Percentiles rank a stretch among this genome's conserved stretches.
Evolutionary conservation across 2,888 invertebrate species (phyloP).

Genomic region (Callosobruchus maculatus): DNA sequence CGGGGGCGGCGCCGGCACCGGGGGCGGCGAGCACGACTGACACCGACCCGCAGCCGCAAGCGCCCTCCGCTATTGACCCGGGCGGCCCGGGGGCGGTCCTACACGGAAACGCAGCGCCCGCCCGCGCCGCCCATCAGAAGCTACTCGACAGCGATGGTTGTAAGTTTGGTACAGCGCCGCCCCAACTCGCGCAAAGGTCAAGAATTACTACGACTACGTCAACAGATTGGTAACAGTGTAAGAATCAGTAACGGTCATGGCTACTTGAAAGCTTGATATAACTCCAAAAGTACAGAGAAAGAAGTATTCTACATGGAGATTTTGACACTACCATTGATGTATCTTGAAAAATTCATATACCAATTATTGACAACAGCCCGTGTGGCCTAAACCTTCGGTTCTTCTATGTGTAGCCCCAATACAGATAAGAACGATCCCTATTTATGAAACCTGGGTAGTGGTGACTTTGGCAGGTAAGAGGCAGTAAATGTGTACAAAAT

Average conservation of each 20-base stretch:
- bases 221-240: not conserved
- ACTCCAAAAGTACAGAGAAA: no score
- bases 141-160: not conserved
- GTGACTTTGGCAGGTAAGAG: no score
- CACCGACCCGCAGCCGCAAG: constrained; percentile 26
- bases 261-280: no score
- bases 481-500: no score
- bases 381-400: no score
- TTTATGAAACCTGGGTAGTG: no score
- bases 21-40: constrained; percentile 49
- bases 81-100: not conserved
- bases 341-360: no score
- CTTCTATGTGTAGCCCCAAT: no score
- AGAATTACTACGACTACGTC: not conserved
- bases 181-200: not conserved
- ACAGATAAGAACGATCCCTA: no score
- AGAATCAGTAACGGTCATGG: not conserved
- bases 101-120: not conserved
- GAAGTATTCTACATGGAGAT: no score
- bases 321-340: no score
- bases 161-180: not conserved
- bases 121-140: constrained; percentile 14
- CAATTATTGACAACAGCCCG: no score
- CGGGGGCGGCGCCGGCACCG: not conserved
- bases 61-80: not conserved